Conservation (phyloP, 1,140 invertebrate genomes). For the Pemphigus obesinymphae region DNA sequence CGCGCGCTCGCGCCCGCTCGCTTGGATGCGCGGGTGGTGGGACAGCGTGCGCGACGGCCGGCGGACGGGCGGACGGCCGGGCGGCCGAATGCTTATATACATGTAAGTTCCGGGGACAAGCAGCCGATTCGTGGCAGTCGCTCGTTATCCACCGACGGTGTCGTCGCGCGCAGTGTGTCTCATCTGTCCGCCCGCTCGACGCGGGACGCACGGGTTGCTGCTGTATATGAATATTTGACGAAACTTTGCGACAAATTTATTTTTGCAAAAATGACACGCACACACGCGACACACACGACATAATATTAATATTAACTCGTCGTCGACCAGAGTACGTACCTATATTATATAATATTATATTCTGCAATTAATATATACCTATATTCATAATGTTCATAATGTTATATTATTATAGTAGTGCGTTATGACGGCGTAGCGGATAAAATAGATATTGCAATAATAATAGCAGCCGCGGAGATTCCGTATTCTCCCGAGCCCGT, state of each 20-base stretch:
- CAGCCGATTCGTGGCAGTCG: conserved; percentile 26
- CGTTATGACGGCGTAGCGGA: neutral
- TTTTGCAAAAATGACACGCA: too few relatives aligned
- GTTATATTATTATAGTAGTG: neutral
- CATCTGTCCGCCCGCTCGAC: too few relatives aligned
- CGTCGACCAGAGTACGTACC: too few relatives aligned
- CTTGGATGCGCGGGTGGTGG: neutral
- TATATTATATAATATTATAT: too few relatives aligned
- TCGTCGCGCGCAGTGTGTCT: neutral
- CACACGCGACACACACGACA: neutral
- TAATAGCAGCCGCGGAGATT: neutral
- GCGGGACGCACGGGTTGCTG: neutral
- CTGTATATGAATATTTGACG: too few relatives aligned
- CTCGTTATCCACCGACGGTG: conserved; percentile 21
- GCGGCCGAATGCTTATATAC: neutral
- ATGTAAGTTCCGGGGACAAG: conserved; percentile 11
- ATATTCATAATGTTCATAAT: too few relatives aligned
- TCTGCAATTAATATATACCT: too few relatives aligned
- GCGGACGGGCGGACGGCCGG: neutral
- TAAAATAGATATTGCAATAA: too few relatives aligned
- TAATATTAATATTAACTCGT: neutral
- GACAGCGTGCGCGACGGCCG: neutral
- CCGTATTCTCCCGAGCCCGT: neutral
- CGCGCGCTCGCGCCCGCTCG: neutral
- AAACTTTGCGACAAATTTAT: too few relatives aligned